These are phyloP conservation scores for Danionella dracula DNA, from an alignment of 2,797 vertebrate species.

Conservation along the genomic window DNA sequence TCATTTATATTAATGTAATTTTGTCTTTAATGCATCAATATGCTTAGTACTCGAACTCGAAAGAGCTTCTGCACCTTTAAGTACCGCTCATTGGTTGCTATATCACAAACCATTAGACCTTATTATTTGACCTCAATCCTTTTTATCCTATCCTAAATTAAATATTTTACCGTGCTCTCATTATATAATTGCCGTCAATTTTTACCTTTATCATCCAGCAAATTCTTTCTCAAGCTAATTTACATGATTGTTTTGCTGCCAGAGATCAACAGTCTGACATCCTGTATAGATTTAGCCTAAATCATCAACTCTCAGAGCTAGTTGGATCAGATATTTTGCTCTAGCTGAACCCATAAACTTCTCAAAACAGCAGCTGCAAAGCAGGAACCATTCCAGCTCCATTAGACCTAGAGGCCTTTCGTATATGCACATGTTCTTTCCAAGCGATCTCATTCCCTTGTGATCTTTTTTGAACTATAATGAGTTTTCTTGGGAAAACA, in stretches of 20 bases:
- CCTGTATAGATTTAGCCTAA: constrained; percentile 43
- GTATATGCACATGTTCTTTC: constrained; percentile 5
- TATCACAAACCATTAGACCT: too few relatives aligned
- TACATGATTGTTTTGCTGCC: constrained; percentile 31
- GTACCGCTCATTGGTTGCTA: too few relatives aligned
- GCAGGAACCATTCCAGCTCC: constrained; percentile 29
- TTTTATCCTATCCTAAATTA: too few relatives aligned
- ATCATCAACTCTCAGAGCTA: constrained; percentile 36
- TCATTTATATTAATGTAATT: too few relatives aligned
- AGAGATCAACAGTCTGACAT: constrained; percentile 52
- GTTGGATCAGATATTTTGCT: constrained; percentile 48
- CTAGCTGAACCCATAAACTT: constrained; percentile 46
- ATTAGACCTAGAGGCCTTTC: constrained; percentile 30
- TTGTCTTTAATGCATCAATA: too few relatives aligned
- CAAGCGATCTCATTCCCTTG: neutral
- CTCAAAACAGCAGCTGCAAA: constrained; percentile 40
- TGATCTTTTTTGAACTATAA: constrained; percentile 11
- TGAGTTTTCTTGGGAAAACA: constrained; percentile 11
- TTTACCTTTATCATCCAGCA: too few relatives aligned
- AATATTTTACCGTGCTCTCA: too few relatives aligned
- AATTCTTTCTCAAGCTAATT: too few relatives aligned
- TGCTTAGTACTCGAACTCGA: too few relatives aligned
- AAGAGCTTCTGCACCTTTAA: too few relatives aligned
- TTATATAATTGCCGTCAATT: too few relatives aligned
- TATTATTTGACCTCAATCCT: too few relatives aligned